Percentiles rank a stretch among this genome's conserved stretches.
Evolutionary conservation across 2,888 invertebrate genomes (phyloP).

Genomic region (Ecdyonurus torrentis): DNA sequence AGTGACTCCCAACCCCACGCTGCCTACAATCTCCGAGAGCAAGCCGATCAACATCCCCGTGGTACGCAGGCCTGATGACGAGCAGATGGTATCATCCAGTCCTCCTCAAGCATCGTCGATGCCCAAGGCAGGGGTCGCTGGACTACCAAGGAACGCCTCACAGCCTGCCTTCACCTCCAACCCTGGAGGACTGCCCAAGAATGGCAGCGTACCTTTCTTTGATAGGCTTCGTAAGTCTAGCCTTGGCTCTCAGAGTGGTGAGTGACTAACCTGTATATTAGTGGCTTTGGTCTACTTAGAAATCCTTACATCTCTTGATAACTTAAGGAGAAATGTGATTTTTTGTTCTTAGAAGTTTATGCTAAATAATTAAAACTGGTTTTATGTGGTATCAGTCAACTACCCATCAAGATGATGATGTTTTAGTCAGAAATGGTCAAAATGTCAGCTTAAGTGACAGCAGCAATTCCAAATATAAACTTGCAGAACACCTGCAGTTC

Average conservation of each 20-base stretch:
- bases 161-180: constrained; percentile 70
- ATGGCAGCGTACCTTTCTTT: constrained; percentile 76
- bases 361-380: too few relatives aligned
- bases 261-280: too few relatives aligned
- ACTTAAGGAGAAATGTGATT: too few relatives aligned
- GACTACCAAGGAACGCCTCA: constrained; percentile 63
- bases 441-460: too few relatives aligned
- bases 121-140: not conserved
- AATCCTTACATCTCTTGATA: too few relatives aligned
- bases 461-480: too few relatives aligned
- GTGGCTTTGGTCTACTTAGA: too few relatives aligned
- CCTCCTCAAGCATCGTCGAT: not conserved
- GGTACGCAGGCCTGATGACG: not conserved
- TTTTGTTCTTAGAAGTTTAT: too few relatives aligned
- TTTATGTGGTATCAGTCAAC: too few relatives aligned
- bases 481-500: too few relatives aligned
- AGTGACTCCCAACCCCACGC: constrained; percentile 65
- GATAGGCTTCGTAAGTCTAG: constrained; percentile 55
- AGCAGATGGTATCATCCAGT: not conserved
- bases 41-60: constrained; percentile 8
- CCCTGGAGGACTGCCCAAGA: constrained; percentile 50
- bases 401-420: too few relatives aligned
- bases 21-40: constrained; percentile 81
- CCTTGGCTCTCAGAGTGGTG: not conserved
- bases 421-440: too few relatives aligned